Base-by-base conservation (phyloP, 1,140 invertebrate genomes). In the Trichonephila clavata region DNA sequence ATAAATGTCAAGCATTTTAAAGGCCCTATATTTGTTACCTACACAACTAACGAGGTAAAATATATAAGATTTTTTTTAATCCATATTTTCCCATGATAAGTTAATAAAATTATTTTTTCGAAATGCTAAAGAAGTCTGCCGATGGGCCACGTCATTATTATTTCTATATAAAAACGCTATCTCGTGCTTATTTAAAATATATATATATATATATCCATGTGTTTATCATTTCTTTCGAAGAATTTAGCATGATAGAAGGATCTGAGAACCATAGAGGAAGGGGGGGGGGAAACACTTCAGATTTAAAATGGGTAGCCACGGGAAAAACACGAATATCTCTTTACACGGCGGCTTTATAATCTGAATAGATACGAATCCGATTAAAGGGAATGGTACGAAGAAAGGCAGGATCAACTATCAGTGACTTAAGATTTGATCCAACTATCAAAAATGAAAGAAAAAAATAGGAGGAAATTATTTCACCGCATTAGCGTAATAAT, bases 401-500 rank as follows among this genome's bases (percentile, higher is more conserved):
- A 77, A 39, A 77, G 32, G 71, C 18, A 18, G 71, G 71, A 77
- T 77, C 32, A 77, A 39, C 71, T 16, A 77, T 77, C 27, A 32
- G 24, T 77, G 24, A 77, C 32, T 77, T 27, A 77, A 32, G 71
- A 39, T 39, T 63, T 20, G 71, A 80, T 80, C 27, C 24, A 24
- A 18, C 32, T 24, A 80, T 80, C 50, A 50, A 50, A 50, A 27
- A 63, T 63, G 61, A 63, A 50, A 50, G 50, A 50, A 50, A 50
- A 20, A 63, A 20, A 77, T 32, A 77, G 32, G 20, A 77, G 18
- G 32, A 39, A 84, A 10, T 84, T 59, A 84, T 84, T 84, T 84
- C 83, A 84, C 57, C n/a, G 83, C 50, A 59, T 57, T 21, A 60
- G 50, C n/a, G 83, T 84, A 84, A 84, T 59, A 84, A 59, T 6